A percentile compares a stretch with the other conserved stretches of the same genome.
Evolutionary conservation across 2,797 vertebrate species (phyloP).

Genomic region (Chromis chromis): DNA sequence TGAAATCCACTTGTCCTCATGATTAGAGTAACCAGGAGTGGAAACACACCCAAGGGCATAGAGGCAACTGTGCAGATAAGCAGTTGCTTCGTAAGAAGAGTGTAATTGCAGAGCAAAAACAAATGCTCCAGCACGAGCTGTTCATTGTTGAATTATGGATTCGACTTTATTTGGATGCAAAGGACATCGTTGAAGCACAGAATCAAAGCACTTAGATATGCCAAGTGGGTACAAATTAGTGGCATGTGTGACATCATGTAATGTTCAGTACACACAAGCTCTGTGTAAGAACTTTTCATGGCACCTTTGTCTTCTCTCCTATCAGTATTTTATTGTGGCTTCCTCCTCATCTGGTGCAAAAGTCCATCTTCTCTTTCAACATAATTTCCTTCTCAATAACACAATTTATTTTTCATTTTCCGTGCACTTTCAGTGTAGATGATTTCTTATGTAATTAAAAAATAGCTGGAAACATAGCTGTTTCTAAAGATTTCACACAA

Average conservation of each 20-base stretch:
- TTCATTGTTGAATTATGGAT: slow-evolving; percentile 34
- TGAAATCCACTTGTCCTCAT: slow-evolving; percentile 35
- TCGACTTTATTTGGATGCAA: slow-evolving; percentile 32
- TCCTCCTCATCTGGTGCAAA: not conserved
- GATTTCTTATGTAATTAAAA: no score
- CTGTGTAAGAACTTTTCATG: not conserved
- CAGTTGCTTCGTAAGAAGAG: slow-evolving; percentile 20
- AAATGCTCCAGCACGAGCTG: slow-evolving; percentile 17
- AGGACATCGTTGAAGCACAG: slow-evolving; percentile 23
- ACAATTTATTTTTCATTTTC: not conserved
- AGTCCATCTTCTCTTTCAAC: not conserved
- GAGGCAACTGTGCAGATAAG: slow-evolving; percentile 11
- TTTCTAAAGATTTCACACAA: no score
- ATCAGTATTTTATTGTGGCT: not conserved
- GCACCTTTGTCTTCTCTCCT: not conserved
- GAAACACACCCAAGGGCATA: slow-evolving; percentile 35
- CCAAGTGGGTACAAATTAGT: slow-evolving; percentile 12
- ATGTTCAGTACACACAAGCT: not conserved
- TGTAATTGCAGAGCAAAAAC: slow-evolving; percentile 37
- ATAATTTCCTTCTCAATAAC: not conserved
- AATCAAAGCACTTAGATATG: slow-evolving; percentile 17
- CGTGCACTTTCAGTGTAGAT: no score
- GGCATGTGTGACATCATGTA: slow-evolving; percentile 1
- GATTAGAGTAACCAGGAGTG: slow-evolving; percentile 38
- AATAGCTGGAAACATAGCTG: no score